Base-by-base conservation (phyloP, 1,140 invertebrate genomes). In the Drosophila eugracilis region DNA sequence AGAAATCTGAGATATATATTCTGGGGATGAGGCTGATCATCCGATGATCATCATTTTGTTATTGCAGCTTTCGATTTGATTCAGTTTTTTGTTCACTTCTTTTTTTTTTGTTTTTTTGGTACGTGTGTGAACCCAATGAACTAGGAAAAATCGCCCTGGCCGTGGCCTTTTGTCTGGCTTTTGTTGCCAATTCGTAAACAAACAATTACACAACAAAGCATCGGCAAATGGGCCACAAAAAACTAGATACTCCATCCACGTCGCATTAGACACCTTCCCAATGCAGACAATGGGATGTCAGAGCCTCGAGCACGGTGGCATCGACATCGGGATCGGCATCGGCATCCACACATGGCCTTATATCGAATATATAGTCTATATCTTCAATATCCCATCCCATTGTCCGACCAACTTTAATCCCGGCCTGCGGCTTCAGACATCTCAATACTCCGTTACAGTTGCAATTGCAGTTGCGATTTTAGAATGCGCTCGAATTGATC, bases 151-250 rank as follows among this genome's bases (percentile, higher is more conserved):
- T 73, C 50, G 63, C 62, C 58, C 77, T 78, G 75, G 76, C 75
- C 76, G 45, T 80, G 81, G 73, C 77, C 81, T 78, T 74, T 88
- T 84, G 80, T 84, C 71, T 77, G 63, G 45, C 26, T 73, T 71
- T 55, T 85, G 80, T 85, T 70, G 45, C 77, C 66, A 81, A 81
- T 66, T 85, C 62, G 69, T 88, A 86, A 88, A 86, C 81, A 86
- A 86, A 86, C 81, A 86, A 86, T 86, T 86, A 86, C 65, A 59
- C 59, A 88, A 86, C 74, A 88, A 81, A 84, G 80, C 71, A 65
- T 30, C 55, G 30, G 59, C 73, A 69, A 66, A 76, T 76, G 75
- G 60, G 49, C 69, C 76, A 78, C 59, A 53, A 77, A 65, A 49
- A 70, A 30, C 41, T 42, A 44, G 59, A 67, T 52, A 66, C 42